Base-by-base conservation (phyloP, 2,797 vertebrate genomes). In the Tenualosa thibaudeaui region DNA sequence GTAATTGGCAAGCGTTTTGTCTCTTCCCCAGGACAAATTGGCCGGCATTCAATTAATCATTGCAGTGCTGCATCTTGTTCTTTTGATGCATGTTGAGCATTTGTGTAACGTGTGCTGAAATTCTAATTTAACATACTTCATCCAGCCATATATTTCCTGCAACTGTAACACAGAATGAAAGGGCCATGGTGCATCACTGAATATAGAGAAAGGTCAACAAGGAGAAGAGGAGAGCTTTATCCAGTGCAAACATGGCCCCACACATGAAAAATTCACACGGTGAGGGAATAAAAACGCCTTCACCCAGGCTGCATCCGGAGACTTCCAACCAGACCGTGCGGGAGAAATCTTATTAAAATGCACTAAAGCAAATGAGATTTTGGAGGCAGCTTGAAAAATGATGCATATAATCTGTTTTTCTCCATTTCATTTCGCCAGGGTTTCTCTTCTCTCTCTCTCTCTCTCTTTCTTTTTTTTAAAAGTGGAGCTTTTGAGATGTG, bases 351-450 rank as follows among this genome's bases (percentile, higher is more conserved):
- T 92, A 94, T 96, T 95, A 94, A 94, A 94, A 95, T 94, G 93
- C 93, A 93, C 93, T 94, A 92, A 88, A 91, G 92, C 94, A 95
- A 95, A 96, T 94, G 91, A 94, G 94, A 94, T 95, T 94, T 94
- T 43, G 90, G 89, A 92, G 91, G 92, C 92, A 89, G 93, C 93
- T 78, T 94, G 94, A 93, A 95, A 94, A 94, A 93, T 92, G 93
- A 94, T 92, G 94, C 93, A 91, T 94, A 93, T 96, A 95, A 96
- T 95, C 94, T 86, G 83, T 81, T 88, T 89, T 84, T 75, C 85
- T 85, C 85, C 85, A 65, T 87, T 88, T 87, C 82, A 85, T 85
- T 86, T 84, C 22, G 49, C 81, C 65, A 86, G 86, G 84, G 86
- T 86, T 85, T 94, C 93, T 92, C 51, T 53, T 94, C 93, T 92